These are phyloP conservation scores for Halcyon chelicuti DNA, from an alignment of 2,797 vertebrate genomes.

Conservation along the genomic window DNA sequence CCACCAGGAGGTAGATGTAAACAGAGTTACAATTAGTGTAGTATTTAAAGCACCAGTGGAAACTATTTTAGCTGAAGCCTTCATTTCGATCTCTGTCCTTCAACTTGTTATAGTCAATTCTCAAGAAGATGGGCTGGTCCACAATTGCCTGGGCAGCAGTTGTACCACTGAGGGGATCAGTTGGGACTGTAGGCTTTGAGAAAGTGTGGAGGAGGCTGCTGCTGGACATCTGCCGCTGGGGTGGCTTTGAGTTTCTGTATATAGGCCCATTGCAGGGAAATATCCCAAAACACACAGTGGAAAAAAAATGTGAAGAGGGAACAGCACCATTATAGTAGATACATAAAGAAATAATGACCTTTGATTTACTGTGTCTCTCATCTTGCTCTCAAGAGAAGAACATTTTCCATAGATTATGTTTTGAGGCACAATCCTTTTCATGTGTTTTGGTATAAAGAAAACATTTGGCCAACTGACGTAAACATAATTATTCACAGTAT, in stretches of 20 bases:
- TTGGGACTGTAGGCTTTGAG: neutral
- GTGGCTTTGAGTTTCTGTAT: neutral
- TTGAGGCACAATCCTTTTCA: neutral
- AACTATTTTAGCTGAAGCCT: neutral
- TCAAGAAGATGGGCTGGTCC: neutral
- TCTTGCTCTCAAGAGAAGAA: neutral
- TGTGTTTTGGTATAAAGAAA: neutral
- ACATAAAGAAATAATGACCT: neutral
- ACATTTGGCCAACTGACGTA: neutral
- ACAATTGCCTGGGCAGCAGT: fast-evolving
- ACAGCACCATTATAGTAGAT: neutral
- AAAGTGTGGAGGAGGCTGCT: neutral
- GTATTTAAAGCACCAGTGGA: neutral
- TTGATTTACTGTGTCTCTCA: neutral
- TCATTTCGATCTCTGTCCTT: neutral
- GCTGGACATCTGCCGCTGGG: neutral
- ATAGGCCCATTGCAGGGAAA: neutral
- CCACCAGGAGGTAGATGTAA: neutral
- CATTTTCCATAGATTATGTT: neutral
- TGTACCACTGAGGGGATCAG: neutral
- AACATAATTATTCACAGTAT: neutral
- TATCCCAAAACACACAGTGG: neutral
- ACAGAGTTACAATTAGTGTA: neutral
- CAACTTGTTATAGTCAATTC: neutral
- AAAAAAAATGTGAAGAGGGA: neutral